Base-by-base conservation (phyloP, 2,113 vertebrate genomes). In the Girardinichthys multiradiatus region DNA sequence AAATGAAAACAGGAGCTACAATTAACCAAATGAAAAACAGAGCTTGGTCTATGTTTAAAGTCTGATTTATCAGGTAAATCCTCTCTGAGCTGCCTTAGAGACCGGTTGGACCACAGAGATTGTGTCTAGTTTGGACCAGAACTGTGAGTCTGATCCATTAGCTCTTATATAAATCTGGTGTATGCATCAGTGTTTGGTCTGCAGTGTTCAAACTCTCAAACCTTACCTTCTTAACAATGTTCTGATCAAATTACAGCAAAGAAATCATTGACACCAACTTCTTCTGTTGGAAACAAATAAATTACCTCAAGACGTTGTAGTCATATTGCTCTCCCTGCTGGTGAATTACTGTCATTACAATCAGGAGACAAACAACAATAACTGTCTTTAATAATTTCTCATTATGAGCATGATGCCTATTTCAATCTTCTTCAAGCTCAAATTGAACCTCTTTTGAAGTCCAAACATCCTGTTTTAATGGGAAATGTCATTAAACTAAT, bases 261-360 rank as follows among this genome's bases (percentile, higher is more conserved):
- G 26, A 7, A 5, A 30, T 29, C 15, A 21, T 61, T 13, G 14
- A 14, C 10, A 60, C 1, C 3, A 27, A 17, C 15, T 13, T 60
- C 28, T 31, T 30, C 17, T 30, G 14, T 7, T n/a, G 15, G 27
- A 30, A 12, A 33, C 19, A 33, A 30, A 31, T 19, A 8, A 60
- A 21, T 28, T 4, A 28, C 13, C 26, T 28, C 1, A 27, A 9
- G 6, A 17, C 26, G 31, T n/a, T 62, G 27, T 33, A 6, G 39
- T n/a, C 35, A 64, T 0, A 48, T 30, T 21, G 2, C 57, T 19
- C 68, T 72, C 27, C 24, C 83, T 77, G 4, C 42, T 30, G 78
- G 69, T 14, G 0, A 0, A 0, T 1, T 0, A 0, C 0, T 4
- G 67, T 63, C 51, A 74, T 13, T 63, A 70, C 85, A 84, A 4